A percentile compares a stretch with the other conserved stretches of the same genome.
Conservation (phyloP, 53 echinoderm and acorn worm species). For the Holothuria scabra region DNA sequence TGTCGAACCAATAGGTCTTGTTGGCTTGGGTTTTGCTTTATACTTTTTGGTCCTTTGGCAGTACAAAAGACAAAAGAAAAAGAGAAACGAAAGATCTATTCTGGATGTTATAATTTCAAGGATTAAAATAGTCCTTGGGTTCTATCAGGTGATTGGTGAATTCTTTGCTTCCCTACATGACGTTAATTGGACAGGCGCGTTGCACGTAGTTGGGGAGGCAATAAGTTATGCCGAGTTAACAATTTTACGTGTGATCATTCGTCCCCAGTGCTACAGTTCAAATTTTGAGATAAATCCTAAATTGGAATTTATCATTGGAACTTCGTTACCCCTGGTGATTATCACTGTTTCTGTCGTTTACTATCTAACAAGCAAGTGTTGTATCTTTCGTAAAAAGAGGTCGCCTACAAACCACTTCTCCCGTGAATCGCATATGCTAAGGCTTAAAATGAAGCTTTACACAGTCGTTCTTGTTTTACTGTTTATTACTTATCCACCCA, state of each 20-base stretch:
- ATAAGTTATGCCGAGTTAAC: constrained; percentile 6
- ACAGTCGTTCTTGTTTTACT: constrained; percentile 50
- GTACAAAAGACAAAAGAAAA: too few relatives aligned
- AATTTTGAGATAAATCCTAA: neutral
- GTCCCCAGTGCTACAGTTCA: neutral
- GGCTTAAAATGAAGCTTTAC: neutral
- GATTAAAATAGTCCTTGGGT: constrained; percentile 7
- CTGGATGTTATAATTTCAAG: constrained; percentile 17
- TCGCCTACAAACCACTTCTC: neutral
- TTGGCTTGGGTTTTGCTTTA: neutral
- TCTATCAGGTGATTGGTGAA: constrained; percentile 39
- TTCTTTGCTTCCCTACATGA: constrained; percentile 1
- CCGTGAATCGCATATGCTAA: neutral
- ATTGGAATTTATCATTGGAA: constrained; percentile 13
- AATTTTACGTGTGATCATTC: neutral
- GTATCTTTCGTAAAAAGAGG: neutral
- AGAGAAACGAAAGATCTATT: neutral
- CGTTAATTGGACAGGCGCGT: constrained; percentile 1
- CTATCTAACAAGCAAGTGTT: neutral
- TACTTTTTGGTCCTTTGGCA: too few relatives aligned
- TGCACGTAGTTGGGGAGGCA: neutral
- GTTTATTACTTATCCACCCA: constrained; percentile 60
- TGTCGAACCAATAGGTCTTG: neutral
- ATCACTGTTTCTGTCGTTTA: neutral
- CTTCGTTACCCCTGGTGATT: neutral